Evolutionary conservation across 2,113 vertebrate species (phyloP).

Genomic region (Gobio gobio): DNA sequence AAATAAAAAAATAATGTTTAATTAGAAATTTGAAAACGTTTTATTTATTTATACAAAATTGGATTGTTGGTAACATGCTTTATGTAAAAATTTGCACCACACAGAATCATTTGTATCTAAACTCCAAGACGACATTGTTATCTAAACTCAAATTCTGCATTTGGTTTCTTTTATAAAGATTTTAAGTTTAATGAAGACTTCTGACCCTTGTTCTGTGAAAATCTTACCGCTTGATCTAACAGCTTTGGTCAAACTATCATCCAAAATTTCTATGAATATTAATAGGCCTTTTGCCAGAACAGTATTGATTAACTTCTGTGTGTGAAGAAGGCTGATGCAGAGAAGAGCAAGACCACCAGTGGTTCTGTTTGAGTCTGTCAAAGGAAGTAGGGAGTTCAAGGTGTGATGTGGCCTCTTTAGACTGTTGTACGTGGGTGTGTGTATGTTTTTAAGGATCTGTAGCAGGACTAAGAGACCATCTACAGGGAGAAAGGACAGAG

Average conservation of each 20-base stretch:
- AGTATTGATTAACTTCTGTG: constrained; percentile 18
- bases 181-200: constrained; percentile 1
- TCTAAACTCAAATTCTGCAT: neutral
- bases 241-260: constrained; percentile 27
- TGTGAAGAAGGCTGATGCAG: constrained; percentile 14
- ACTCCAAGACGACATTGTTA: neutral
- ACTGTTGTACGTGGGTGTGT: neutral
- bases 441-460: neutral
- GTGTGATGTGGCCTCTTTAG: constrained; percentile 29
- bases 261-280: constrained; percentile 30
- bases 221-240: neutral
- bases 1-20: too few relatives aligned
- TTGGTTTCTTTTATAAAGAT: neutral
- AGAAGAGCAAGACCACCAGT: constrained; percentile 4
- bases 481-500: constrained; percentile 14
- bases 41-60: too few relatives aligned
- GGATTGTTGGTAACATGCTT: too few relatives aligned
- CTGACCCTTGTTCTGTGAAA: neutral
- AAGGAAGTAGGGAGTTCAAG: constrained; percentile 22
- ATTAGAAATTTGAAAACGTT: too few relatives aligned
- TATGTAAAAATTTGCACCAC: too few relatives aligned
- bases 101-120: neutral
- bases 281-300: neutral
- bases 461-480: constrained; percentile 6
- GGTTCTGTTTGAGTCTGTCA: constrained; percentile 33